These are phyloP conservation scores for Chironomus tentans DNA, from an alignment of 2,888 invertebrate genomes.

Conservation along the genomic window DNA sequence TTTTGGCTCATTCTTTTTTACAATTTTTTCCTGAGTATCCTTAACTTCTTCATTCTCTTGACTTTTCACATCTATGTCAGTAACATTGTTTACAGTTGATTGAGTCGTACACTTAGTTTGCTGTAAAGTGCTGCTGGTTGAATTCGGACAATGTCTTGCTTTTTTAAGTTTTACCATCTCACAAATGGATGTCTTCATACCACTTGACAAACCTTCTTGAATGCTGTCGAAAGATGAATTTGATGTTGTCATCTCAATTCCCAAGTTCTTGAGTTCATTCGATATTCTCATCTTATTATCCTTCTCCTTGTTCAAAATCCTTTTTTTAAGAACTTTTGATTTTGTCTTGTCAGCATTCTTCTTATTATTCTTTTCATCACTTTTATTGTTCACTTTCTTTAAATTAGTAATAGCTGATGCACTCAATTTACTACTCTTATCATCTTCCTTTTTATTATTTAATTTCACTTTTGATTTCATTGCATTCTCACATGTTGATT, in stretches of 20 bases:
- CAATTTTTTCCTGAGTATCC: not conserved
- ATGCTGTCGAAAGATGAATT: not conserved
- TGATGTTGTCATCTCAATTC: conserved; percentile 12
- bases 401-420: not conserved
- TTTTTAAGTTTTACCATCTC: conserved; percentile 42
- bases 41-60: not conserved
- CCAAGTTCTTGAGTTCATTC: conserved; percentile 24
- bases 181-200: conserved; percentile 38
- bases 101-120: not conserved
- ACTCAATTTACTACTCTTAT: not conserved
- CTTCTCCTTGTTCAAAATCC: not conserved
- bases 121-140: not conserved
- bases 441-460: not conserved
- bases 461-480: not conserved
- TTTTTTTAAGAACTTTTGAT: not conserved
- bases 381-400: not conserved
- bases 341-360: conserved; percentile 18
- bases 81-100: not conserved
- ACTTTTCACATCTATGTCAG: not conserved
- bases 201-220: conserved; percentile 1
- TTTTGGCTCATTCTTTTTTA: not conserved
- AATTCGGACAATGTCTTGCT: conserved; percentile 32
- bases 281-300: conserved; percentile 16
- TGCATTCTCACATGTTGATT: not conserved
- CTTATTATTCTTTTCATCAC: not conserved